Evolutionary conservation across 2,113 vertebrate species (phyloP).

Genomic region (Pao palembangensis): DNA sequence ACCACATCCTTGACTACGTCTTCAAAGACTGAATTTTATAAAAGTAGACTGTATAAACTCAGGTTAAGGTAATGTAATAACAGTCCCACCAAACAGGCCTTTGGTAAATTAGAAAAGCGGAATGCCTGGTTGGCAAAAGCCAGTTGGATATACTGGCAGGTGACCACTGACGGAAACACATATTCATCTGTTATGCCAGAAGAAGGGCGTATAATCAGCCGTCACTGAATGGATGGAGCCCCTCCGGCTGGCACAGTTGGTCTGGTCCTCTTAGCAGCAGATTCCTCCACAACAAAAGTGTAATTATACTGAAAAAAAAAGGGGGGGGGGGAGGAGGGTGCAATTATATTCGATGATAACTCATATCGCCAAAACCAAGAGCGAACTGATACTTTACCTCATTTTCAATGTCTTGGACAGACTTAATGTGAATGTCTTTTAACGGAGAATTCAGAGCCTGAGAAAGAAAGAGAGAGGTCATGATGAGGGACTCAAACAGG

Average conservation of each 20-base stretch:
- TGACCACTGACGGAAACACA: no score
- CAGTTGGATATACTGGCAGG: no score
- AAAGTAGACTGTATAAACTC: neutral
- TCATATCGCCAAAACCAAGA: neutral
- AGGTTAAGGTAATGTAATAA: neutral
- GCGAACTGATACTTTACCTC: slow-evolving; percentile 70
- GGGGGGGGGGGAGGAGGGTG: slow-evolving; percentile 1
- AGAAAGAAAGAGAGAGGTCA: slow-evolving; percentile 1
- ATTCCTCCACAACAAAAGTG: slow-evolving; percentile 70
- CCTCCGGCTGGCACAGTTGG: slow-evolving; percentile 35
- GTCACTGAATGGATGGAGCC: slow-evolving; percentile 35
- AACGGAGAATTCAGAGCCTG: slow-evolving; percentile 55
- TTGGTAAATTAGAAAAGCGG: neutral
- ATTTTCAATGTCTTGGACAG: slow-evolving; percentile 82
- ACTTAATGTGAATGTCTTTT: slow-evolving; percentile 81
- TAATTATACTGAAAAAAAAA: slow-evolving; percentile 68
- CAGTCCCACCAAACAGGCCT: slow-evolving; percentile 4
- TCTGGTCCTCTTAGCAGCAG: slow-evolving; percentile 58
- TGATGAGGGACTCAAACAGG: neutral
- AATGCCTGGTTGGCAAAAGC: no score
- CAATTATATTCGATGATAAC: neutral
- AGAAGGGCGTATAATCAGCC: neutral
- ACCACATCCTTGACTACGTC: neutral
- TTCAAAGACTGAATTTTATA: neutral
- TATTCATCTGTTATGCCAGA: neutral